Evolutionary conservation across 2,888 invertebrate genomes (phyloP), one percentile per base, ranked within the genome.

Genomic region (Drosophila ezoana): DNA sequence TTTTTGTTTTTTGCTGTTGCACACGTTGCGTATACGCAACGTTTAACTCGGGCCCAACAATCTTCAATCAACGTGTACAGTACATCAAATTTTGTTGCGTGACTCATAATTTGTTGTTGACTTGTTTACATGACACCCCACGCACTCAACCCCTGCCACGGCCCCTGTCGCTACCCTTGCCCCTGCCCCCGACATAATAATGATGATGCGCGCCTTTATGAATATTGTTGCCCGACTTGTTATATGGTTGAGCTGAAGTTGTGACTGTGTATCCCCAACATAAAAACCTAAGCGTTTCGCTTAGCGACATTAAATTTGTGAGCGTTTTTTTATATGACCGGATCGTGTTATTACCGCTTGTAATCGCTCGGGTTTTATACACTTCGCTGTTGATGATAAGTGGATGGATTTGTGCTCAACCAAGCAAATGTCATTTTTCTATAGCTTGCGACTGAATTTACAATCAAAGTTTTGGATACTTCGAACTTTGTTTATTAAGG

Each of bases 321-420:
- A 52, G 65, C 61, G 20, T 67, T 37, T 49, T 79, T 84, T 86
- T 83, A 83, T 83, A 83, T 69, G 83, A 62, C 74, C 79, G 74
- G 63, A 81, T 83, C 83, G 87, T 83, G 83, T 87, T 81, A 87
- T 84, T 79, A 79, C 83, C 76, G 49, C 66, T 52, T 86, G 87
- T 82, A 83, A 82, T 82, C 80, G 77, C 52, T 49, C 43, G 8
- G 20, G 48, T 76, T 76, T 75, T 76, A 76, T 63, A 14, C 43
- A 28, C 32, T 45, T 47, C n/a, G 43, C 37, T 43, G 33, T n/a
- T 23, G 35, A 14, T 33, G 53, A 45, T 61, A 76, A 78, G 65
- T 75, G 67, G 69, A 72, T 86, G 81, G 67, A 80, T 80, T 76
- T 64, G 47, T 32, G 44, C 37, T 41, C 11, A 44, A 37, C 37